A percentile compares a stretch with the other conserved stretches of the same genome.
Evolutionary conservation across 2,113 vertebrate species (phyloP).

Genomic region (Apeltes quadracus): DNA sequence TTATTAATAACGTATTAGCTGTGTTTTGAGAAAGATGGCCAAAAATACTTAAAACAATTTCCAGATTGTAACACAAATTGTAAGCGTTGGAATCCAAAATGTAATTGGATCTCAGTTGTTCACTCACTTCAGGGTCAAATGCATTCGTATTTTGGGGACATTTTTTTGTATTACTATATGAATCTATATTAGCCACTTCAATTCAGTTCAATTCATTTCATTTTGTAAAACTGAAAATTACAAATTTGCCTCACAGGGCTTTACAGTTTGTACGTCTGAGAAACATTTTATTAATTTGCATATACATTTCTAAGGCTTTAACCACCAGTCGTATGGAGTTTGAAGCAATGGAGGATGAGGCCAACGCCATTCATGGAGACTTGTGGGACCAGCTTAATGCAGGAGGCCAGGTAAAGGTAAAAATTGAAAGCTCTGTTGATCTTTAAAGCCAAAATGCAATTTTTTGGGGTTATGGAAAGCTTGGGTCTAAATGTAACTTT

Average conservation of each 20-base stretch:
- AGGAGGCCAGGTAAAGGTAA: conserved; percentile 86
- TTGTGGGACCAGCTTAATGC: conserved; percentile 95
- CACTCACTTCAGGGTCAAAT: not conserved
- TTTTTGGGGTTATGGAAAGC: not conserved
- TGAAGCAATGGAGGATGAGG: conserved; percentile 90
- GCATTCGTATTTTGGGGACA: not conserved
- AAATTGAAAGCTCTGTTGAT: not conserved
- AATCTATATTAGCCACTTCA: not conserved
- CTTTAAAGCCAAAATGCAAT: not conserved
- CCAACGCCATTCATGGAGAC: conserved; percentile 90
- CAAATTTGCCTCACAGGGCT: too few relatives aligned
- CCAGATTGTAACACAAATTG: not conserved
- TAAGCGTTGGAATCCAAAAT: not conserved
- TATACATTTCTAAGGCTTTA: conserved; percentile 78
- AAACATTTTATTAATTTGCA: not conserved
- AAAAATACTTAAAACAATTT: not conserved
- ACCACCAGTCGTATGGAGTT: conserved; percentile 88
- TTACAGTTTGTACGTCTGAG: not conserved
- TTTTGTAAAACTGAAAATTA: too few relatives aligned
- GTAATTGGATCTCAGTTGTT: not conserved
- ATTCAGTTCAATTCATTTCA: too few relatives aligned
- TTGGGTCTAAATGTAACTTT: not conserved
- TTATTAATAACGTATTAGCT: too few relatives aligned
- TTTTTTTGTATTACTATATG: too few relatives aligned
- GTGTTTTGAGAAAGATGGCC: not conserved